Evolutionary conservation across 30 jellyfish, hydroid and myxozoan species (phyloP), one percentile per base, ranked within the genome.

Genomic region (Nemopilema nomurai): DNA sequence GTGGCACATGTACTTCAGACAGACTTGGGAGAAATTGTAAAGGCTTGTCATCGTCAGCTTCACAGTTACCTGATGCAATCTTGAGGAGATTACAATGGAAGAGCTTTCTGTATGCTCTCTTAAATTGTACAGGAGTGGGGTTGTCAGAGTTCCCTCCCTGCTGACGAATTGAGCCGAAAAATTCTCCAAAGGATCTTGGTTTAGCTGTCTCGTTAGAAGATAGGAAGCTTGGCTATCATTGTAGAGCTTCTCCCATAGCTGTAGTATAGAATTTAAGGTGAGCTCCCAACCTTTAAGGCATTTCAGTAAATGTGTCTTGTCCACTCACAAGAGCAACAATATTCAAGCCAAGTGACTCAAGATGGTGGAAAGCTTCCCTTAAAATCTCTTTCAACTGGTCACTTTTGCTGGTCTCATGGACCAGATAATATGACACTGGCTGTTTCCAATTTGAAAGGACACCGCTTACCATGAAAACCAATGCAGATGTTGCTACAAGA

Each of bases 131-230:
- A 7, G 71, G 90, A 1, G 83, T 68, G 1, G 90, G 90, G 32
- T 81, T 81, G 76, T 81, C 90, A 0, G 89, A 27, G 25, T 65
- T 62, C 26, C 84, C 84, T 16, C 90, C 77, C 64, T 81, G 90
- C 41, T 81, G 76, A 25, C 84, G 49, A 23, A 81, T 81, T n/a
- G 63, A 53, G 26, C 86, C 85, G 71, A 71, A 83, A 68, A 83
- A 71, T 16, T 70, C 53, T 83, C 81, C 70, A 83, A 49, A 4
- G 92, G 86, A 27, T 73, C 92, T 72, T 83, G 87, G 67, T 83
- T 83, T 3, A 83, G 28, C 62, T 73, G 92, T 13, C 92, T 9
- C 16, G 92, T 83, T 26, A 52, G 16, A 4, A 83, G 71, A 25
- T 1, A 71, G 1, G 83, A 65, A 49, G 52, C 18, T 29, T 9